phyloP scores from a whole-genome alignment of 2,113 vertebrate genomes.

The Patagioenas fasciata region DNA sequence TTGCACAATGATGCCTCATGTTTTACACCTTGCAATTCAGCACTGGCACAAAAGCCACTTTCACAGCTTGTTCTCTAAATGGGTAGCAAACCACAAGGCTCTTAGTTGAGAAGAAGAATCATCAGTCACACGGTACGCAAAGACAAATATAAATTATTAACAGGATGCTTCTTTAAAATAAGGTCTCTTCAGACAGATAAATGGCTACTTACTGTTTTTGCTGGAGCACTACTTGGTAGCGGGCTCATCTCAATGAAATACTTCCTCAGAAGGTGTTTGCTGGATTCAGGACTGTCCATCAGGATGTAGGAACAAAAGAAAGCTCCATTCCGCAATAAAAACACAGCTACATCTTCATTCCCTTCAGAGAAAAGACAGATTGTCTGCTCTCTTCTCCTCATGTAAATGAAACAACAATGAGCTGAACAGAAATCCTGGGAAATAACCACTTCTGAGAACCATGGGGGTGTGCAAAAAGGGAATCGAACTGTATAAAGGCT shows the following conservation, averaged over 20 bases:
- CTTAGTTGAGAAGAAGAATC: background rate
- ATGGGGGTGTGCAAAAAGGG: background rate
- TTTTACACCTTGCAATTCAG: background rate
- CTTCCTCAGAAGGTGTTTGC: conserved; percentile 83
- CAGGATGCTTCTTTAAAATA: background rate
- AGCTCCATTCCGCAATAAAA: conserved; percentile 91
- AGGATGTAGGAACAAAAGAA: conserved; percentile 92
- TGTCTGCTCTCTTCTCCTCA: background rate
- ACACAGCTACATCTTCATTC: conserved; percentile 86
- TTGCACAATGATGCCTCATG: background rate
- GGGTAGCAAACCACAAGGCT: background rate
- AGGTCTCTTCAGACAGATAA: background rate
- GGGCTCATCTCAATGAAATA: conserved; percentile 73
- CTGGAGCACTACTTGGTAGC: conserved; percentile 34
- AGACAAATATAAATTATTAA: background rate
- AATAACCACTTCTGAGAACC: conserved; percentile 41
- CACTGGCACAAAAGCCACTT: background rate
- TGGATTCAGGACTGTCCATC: conserved; percentile 87
- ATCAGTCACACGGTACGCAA: background rate
- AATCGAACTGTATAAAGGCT: background rate
- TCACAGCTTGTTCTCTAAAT: background rate
- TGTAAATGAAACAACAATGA: background rate
- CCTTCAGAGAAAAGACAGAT: conserved; percentile 70
- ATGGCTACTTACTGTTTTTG: conserved; percentile 70
- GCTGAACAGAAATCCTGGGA: conserved; percentile 53